phyloP scores from a whole-genome alignment of 2,888 invertebrate species.

The Laspeyria flexula region DNA sequence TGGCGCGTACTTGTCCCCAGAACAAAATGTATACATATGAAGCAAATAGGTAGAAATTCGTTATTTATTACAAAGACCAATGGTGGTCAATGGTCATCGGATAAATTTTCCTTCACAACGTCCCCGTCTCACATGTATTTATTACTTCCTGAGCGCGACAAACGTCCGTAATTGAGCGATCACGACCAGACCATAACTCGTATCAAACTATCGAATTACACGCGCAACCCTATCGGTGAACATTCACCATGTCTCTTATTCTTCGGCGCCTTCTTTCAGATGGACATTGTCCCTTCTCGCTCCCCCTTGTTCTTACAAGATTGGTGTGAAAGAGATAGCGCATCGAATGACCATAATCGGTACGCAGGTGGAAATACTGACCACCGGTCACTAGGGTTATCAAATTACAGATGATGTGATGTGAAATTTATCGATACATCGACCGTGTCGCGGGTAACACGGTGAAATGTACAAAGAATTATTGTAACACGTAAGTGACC shows the following conservation, averaged over 20 bases:
- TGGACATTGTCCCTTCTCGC: slow-evolving; percentile 39
- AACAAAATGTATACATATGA: slow-evolving; percentile 17
- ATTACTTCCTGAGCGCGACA: slow-evolving; percentile 76
- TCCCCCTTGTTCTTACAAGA: slow-evolving; percentile 22
- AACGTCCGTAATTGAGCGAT: slow-evolving; percentile 81
- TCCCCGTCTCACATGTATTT: slow-evolving; percentile 62
- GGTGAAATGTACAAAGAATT: slow-evolving; percentile 49
- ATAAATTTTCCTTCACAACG: slow-evolving; percentile 38
- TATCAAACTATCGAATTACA: slow-evolving; percentile 76
- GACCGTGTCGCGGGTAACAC: slow-evolving; percentile 69
- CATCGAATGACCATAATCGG: slow-evolving; percentile 46
- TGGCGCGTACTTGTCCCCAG: too few species aligned
- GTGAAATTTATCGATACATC: slow-evolving; percentile 72
- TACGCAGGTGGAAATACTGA: slow-evolving; percentile 74
- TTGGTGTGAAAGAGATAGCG: slow-evolving; percentile 42
- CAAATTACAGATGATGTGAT: slow-evolving; percentile 70
- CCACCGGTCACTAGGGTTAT: slow-evolving; percentile 78
- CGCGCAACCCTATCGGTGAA: slow-evolving; percentile 64
- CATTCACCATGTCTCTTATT: slow-evolving; percentile 51
- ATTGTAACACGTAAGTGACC: slow-evolving; percentile 51
- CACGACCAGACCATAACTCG: slow-evolving; percentile 71
- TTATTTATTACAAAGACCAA: slow-evolving; percentile 34
- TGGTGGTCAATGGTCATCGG: slow-evolving; percentile 27
- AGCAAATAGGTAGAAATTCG: slow-evolving; percentile 24
- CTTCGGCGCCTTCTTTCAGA: slow-evolving; percentile 55